Evolutionary conservation across 2,113 vertebrate species (phyloP).

Genomic region (Notothenia coriiceps): DNA sequence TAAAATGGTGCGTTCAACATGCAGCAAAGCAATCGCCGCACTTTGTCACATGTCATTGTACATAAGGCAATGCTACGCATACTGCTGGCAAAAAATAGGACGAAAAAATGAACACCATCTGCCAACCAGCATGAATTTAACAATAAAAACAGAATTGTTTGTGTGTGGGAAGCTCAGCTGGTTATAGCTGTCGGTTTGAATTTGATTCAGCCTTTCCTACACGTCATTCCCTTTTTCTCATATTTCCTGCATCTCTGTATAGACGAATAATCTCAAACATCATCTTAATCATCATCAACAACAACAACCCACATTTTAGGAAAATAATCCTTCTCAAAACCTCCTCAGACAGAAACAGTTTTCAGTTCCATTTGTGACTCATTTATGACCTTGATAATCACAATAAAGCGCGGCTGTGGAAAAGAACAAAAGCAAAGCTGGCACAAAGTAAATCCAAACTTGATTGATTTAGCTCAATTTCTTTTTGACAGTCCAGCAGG

Average conservation of each 20-base stretch:
- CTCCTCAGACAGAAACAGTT: constrained; percentile 29
- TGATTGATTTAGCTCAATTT: constrained; percentile 53
- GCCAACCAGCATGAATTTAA: constrained; percentile 65
- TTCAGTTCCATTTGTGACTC: constrained; percentile 37
- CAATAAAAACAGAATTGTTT: constrained; percentile 63
- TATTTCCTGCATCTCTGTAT: constrained; percentile 32
- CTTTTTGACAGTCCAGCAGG: constrained; percentile 59
- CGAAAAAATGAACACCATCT: constrained; percentile 48
- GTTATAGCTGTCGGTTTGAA: constrained; percentile 70
- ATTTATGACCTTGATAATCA: constrained; percentile 54
- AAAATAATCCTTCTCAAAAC: constrained; percentile 36
- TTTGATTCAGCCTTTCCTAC: constrained; percentile 54
- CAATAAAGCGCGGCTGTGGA: constrained; percentile 39
- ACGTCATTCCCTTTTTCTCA: constrained; percentile 30
- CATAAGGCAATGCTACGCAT: constrained; percentile 22
- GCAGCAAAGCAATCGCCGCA: constrained; percentile 62
- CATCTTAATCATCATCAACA: constrained; percentile 35
- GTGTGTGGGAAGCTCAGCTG: constrained; percentile 65
- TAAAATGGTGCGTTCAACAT: constrained; percentile 62
- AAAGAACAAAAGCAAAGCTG: constrained; percentile 55
- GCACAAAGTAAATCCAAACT: constrained; percentile 47
- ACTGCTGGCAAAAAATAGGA: constrained; percentile 34
- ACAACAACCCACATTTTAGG: constrained; percentile 35
- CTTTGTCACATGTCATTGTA: constrained; percentile 66
- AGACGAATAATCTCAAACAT: constrained; percentile 41